A percentile compares a stretch with the other conserved stretches of the same genome.
These are phyloP conservation scores for Cheilosia scutellata DNA, from an alignment of 2,888 invertebrate genomes.

Conservation along the genomic window DNA sequence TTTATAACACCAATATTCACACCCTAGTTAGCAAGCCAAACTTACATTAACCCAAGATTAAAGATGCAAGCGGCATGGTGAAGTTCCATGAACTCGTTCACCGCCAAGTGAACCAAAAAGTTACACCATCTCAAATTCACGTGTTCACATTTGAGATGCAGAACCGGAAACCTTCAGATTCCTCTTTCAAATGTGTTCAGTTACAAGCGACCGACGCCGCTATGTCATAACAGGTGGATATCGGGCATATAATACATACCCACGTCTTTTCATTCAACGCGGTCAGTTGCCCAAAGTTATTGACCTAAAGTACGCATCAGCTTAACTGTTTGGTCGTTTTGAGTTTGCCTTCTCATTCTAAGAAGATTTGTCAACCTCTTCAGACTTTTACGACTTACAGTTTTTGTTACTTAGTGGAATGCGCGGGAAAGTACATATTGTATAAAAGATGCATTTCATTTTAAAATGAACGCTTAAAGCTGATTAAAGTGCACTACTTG, in stretches of 20 bases:
- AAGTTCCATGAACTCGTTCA: constrained; percentile 5
- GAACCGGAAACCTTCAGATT: constrained; percentile 57
- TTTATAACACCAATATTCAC: too few relatives aligned
- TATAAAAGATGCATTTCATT: constrained; percentile 28
- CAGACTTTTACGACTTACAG: constrained; percentile 28
- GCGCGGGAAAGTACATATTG: not conserved
- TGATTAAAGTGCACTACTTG: constrained; percentile 34
- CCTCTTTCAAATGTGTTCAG: constrained; percentile 28
- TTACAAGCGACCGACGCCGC: constrained; percentile 20
- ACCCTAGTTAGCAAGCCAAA: too few relatives aligned
- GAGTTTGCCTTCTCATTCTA: not conserved
- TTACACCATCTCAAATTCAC: constrained; percentile 15
- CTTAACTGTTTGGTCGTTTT: constrained; percentile 47
- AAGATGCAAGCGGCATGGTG: constrained; percentile 10
- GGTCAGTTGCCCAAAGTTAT: constrained; percentile 54
- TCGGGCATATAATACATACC: not conserved
- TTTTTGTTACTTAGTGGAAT: not conserved
- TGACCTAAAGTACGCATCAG: constrained; percentile 42
- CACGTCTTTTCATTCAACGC: constrained; percentile 25
- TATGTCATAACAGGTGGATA: constrained; percentile 53
- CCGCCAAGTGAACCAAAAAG: constrained; percentile 1
- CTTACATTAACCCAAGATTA: not conserved
- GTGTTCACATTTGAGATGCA: constrained; percentile 19
- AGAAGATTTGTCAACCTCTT: constrained; percentile 6
- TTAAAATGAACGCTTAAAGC: constrained; percentile 36